Base-by-base conservation (phyloP, 2,888 invertebrate species). In the Orchestes rusci region DNA sequence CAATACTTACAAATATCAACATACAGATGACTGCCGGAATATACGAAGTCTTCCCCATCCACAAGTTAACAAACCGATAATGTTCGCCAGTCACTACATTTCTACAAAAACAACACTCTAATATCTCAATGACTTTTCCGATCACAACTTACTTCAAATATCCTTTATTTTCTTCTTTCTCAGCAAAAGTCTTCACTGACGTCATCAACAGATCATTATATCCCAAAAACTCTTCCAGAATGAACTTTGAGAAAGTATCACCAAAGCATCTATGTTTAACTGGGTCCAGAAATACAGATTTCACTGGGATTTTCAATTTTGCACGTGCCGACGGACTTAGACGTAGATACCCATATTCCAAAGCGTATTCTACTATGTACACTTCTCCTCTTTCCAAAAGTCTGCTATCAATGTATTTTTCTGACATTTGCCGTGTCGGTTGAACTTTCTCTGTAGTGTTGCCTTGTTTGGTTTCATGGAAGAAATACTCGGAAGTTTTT, bases 71-170 rank as follows among this genome's bases (percentile, higher is more conserved):
- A 70, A 99, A 99, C 48, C 95, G 84, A 69, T 94, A 99, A 67
- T 97, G 96, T 65, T 97, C 97, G 10, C 97, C 96, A 10, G 95
- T 95, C 43, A 96, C 89, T 34, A 99, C 93, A 70, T 99, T 97
- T 59, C 96, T 90, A 67, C 3, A 73, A 74, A 44, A 50, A 18
- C 49, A 19, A 49, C 39, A 8, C 3, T 8, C 7, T 23, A 7
- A 23, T 7, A 23, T 23, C 7, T 7, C 10, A 23, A 7, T 7
- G 10, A 10, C 10, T 23, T 23, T 7, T 23, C 23, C 5, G n/a
- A n/a, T n/a, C n/a, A n/a, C n/a, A n/a, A n/a, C 23, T 5, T 23
- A 86, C 87, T 87, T 79, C 51, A 92, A 73, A 69, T 86, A 92
- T 12, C 96, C 97, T 70, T 95, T 95, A 68, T 95, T 94, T 57